Evolutionary conservation across 2,113 vertebrate genomes (phyloP).

Genomic region (Mesembrinibis cayennensis): DNA sequence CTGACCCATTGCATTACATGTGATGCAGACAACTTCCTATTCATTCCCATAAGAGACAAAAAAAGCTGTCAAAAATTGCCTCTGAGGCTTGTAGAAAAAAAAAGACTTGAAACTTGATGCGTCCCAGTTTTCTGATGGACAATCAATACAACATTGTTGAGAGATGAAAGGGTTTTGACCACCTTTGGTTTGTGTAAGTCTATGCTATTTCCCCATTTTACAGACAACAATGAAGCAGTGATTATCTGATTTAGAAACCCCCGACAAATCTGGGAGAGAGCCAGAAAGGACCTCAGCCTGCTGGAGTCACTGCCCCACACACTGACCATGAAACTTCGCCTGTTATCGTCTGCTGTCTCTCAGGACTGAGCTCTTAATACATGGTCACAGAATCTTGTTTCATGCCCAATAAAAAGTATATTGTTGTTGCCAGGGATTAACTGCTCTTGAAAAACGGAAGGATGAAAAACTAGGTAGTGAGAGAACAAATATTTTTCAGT

Average conservation of each 20-base stretch:
- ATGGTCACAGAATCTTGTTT: neutral
- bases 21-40: neutral
- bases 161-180: neutral
- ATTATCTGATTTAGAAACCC: neutral
- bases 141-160: rapidly evolving
- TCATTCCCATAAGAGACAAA: neutral
- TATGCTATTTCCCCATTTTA: neutral
- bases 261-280: neutral
- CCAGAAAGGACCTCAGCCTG: neutral
- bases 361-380: neutral
- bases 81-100: neutral
- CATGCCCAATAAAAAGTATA: neutral
- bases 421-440: neutral
- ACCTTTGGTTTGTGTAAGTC: neutral
- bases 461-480: neutral
- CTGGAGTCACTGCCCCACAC: neutral
- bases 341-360: neutral
- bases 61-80: neutral
- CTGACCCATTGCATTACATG: rapidly evolving
- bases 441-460: neutral
- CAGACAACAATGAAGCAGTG: neutral
- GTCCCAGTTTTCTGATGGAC: neutral
- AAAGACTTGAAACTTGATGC: neutral
- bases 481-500: neutral
- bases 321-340: neutral